phyloP scores from a whole-genome alignment of 53 echinoderm and acorn worm species.

The Hippasteria phrygiana region DNA sequence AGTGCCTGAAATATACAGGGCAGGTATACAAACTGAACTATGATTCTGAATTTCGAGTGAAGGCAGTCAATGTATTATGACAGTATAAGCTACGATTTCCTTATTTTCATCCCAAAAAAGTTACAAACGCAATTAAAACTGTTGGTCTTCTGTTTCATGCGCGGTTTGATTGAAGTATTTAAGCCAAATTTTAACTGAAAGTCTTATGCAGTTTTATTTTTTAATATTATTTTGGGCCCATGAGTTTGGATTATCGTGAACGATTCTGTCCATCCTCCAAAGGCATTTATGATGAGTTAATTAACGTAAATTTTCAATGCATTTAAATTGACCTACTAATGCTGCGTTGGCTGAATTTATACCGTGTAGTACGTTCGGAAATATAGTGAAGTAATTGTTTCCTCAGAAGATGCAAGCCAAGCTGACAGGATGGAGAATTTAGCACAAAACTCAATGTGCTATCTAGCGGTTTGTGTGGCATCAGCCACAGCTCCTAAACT shows the following conservation, averaged over 20 bases:
- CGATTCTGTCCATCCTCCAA: not conserved
- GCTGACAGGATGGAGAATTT: not conserved
- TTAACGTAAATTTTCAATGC: slow-evolving; percentile 38
- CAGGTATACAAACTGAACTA: slow-evolving; percentile 5
- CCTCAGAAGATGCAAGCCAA: slow-evolving; percentile 2
- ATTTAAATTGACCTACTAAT: slow-evolving; percentile 59
- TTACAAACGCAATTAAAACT: not conserved
- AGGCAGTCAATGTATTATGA: slow-evolving; percentile 27
- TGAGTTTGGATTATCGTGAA: not conserved
- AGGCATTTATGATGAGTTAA: not conserved
- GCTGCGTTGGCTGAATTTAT: slow-evolving; percentile 36
- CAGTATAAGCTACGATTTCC: not conserved
- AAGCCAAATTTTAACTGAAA: not conserved
- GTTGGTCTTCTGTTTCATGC: not conserved
- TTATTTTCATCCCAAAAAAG: not conserved
- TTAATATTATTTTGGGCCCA: not conserved
- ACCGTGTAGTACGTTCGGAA: not conserved
- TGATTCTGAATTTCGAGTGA: slow-evolving; percentile 31
- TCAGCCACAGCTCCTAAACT: slow-evolving; percentile 46
- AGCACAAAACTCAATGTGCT: not conserved
- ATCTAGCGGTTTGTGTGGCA: not conserved
- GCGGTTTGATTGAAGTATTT: not conserved
- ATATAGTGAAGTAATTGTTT: not conserved
- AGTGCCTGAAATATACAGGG: slow-evolving; percentile 61
- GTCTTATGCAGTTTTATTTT: not conserved